phyloP scores from a whole-genome alignment of 2,797 vertebrate species.

The Coccyzus lansbergi region DNA sequence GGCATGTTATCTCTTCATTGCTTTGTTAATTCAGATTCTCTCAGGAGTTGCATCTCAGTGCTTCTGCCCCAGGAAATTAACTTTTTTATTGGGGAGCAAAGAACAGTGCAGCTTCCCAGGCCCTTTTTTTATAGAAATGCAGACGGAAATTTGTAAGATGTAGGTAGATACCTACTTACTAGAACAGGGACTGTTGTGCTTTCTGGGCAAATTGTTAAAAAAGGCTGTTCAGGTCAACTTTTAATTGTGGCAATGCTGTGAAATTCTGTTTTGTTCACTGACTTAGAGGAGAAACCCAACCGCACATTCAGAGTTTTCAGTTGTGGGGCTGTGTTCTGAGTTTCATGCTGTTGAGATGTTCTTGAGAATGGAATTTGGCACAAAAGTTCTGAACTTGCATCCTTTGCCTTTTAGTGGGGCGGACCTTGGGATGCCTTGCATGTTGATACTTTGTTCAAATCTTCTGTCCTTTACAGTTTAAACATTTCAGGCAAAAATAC shows the following conservation, averaged over 20 bases:
- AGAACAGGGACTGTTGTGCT: not conserved
- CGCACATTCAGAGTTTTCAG: fast-evolving
- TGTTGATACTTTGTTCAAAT: fast-evolving
- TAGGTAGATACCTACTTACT: not conserved
- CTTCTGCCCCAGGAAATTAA: not conserved
- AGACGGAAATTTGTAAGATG: not conserved
- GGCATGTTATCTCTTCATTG: not conserved
- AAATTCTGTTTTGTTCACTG: not conserved
- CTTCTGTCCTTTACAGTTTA: not conserved
- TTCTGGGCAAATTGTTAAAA: not conserved
- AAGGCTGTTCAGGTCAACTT: not conserved
- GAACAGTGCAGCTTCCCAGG: not conserved
- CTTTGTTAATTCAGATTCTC: not conserved
- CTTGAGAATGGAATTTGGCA: not conserved
- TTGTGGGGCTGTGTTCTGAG: not conserved
- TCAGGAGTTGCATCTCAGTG: not conserved
- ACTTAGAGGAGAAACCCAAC: not conserved
- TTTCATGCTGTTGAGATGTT: not conserved
- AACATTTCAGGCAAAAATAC: not conserved
- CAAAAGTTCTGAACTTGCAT: not conserved
- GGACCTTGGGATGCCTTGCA: not conserved
- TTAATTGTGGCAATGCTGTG: not conserved
- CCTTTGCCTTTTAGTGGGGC: not conserved
- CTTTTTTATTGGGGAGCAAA: not conserved
- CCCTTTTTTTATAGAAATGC: not conserved